Conservation (phyloP, 2,888 invertebrate species). For the Kryphioiulus occultus region DNA sequence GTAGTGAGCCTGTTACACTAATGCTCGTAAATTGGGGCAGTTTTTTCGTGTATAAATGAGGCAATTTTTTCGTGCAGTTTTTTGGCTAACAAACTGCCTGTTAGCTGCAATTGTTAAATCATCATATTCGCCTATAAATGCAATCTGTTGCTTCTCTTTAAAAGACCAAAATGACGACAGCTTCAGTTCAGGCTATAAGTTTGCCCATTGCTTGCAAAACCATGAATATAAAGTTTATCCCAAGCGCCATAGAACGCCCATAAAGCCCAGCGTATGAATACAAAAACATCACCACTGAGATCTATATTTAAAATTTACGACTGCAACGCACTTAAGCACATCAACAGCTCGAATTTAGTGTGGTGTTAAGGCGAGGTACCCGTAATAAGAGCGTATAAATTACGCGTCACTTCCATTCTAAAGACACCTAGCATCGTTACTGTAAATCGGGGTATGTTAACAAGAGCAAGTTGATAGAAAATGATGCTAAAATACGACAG, state of each 20-base stretch:
- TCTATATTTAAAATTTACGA: not conserved
- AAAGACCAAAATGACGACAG: not conserved
- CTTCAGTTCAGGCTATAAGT: not conserved
- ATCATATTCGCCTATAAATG: not conserved
- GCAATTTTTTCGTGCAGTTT: not conserved
- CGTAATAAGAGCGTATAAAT: not conserved
- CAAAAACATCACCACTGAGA: not conserved
- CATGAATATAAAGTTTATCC: slow-evolving; percentile 5
- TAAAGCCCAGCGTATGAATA: not conserved
- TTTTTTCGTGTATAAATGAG: not conserved
- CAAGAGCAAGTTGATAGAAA: not conserved
- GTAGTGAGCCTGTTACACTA: too few relatives aligned
- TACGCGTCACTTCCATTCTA: not conserved
- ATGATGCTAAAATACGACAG: not conserved
- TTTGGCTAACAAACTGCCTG: not conserved
- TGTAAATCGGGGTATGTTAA: not conserved
- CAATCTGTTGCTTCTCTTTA: not conserved
- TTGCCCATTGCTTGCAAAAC: not conserved
- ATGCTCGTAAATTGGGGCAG: not conserved
- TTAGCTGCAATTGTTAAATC: too few relatives aligned
- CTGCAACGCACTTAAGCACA: not conserved
- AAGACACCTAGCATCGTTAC: not conserved
- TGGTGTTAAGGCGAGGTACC: not conserved
- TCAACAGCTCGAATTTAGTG: not conserved
- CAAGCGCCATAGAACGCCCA: not conserved